These are phyloP conservation scores for Drosophila teissieri DNA, from an alignment of 1,140 invertebrate genomes.

Conservation along the genomic window DNA sequence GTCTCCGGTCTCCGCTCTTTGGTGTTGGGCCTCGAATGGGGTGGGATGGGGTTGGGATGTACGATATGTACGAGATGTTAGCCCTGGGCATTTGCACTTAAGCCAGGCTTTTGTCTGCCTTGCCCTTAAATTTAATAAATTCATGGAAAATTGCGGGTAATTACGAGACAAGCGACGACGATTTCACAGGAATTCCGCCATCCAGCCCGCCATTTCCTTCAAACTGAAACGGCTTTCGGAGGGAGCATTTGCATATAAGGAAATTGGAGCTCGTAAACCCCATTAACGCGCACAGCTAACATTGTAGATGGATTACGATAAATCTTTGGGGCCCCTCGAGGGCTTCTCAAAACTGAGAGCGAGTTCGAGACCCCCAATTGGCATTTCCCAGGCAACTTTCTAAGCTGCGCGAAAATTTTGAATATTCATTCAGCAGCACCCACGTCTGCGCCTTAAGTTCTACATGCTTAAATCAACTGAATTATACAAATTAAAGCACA, in stretches of 20 bases:
- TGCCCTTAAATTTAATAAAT: conserved; percentile 68
- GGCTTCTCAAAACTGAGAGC: conserved; percentile 5
- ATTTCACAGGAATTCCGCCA: conserved; percentile 73
- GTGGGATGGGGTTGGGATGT: conserved; percentile 5
- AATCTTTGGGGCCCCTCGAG: conserved; percentile 53
- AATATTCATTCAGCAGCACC: conserved; percentile 58
- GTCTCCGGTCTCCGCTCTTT: not conserved
- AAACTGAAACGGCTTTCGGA: conserved; percentile 1
- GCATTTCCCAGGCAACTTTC: conserved; percentile 63
- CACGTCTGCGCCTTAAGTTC: conserved; percentile 22
- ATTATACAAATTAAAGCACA: conserved; percentile 72
- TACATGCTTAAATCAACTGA: conserved; percentile 47
- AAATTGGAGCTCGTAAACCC: conserved; percentile 55
- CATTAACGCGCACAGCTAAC: conserved; percentile 34
- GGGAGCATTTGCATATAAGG: conserved; percentile 57
- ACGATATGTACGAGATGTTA: conserved; percentile 7
- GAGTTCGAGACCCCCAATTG: conserved; percentile 61
- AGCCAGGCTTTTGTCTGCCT: conserved; percentile 48
- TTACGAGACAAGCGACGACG: conserved; percentile 71
- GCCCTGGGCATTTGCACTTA: conserved; percentile 68
- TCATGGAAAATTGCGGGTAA: conserved; percentile 79
- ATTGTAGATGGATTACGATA: conserved; percentile 56
- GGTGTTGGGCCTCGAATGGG: conserved; percentile 5
- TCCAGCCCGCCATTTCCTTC: conserved; percentile 10
- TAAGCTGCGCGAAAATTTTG: conserved; percentile 42